Conservation (phyloP, 2,113 vertebrate species). For the Halichoerus grypus region DNA sequence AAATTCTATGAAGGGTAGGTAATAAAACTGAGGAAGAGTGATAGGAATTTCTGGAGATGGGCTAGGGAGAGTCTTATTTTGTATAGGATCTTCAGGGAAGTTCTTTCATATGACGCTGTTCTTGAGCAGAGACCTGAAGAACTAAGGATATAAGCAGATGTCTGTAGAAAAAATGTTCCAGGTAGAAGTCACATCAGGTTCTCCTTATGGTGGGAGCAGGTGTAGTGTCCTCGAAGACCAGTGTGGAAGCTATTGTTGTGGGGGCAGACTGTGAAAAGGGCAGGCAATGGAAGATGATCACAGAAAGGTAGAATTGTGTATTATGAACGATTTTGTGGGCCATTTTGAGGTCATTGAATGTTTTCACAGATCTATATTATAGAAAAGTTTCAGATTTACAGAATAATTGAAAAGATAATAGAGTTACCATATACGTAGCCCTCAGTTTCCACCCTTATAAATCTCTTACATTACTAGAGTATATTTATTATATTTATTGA, state of each 20-base stretch:
- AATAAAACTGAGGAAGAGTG: neutral
- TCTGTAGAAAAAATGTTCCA: neutral
- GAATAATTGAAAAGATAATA: neutral
- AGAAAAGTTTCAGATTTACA: neutral
- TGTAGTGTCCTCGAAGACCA: fast-evolving
- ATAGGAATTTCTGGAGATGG: neutral
- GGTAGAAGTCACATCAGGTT: neutral
- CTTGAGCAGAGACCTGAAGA: neutral
- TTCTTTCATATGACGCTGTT: neutral
- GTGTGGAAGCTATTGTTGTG: fast-evolving
- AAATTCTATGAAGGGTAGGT: neutral
- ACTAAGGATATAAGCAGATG: neutral
- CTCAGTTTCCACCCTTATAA: neutral
- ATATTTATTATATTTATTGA: neutral
- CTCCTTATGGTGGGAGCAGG: fast-evolving
- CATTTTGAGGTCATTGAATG: neutral
- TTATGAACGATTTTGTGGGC: neutral
- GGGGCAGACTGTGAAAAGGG: neutral
- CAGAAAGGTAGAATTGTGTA: fast-evolving
- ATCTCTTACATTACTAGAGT: neutral
- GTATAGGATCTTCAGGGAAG: neutral
- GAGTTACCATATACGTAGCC: neutral
- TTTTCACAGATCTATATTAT: neutral
- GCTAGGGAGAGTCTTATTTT: neutral
- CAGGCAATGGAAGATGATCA: neutral